Percentiles rank a stretch among this genome's conserved stretches.
These are phyloP conservation scores for Pocillopora meandrina DNA, from an alignment of 92 coral and sea anemone species.

Conservation along the genomic window DNA sequence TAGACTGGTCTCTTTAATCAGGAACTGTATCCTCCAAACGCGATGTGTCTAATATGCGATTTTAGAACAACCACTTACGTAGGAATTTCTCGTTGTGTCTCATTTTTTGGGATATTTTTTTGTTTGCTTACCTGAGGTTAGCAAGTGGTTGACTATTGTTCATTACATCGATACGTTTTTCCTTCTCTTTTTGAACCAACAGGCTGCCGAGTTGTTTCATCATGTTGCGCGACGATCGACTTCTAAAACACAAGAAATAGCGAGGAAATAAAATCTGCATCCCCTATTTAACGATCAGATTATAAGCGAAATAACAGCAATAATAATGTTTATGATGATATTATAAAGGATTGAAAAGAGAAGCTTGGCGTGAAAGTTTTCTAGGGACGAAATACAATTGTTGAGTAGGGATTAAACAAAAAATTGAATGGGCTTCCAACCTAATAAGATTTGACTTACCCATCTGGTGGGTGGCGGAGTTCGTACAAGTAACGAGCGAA, in stretches of 20 bases:
- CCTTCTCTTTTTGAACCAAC: slow-evolving; percentile 77
- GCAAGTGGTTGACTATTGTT: slow-evolving; percentile 82
- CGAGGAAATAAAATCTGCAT: too few species aligned
- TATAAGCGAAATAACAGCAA: too few species aligned
- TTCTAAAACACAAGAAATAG: slow-evolving; percentile 8
- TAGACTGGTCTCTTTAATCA: too few species aligned
- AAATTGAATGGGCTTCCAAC: too few species aligned
- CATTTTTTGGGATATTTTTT: background rate
- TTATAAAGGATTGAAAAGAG: too few species aligned
- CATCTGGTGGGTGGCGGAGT: slow-evolving; percentile 71
- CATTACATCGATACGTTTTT: slow-evolving; percentile 49
- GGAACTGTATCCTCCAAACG: too few species aligned
- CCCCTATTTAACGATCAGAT: too few species aligned
- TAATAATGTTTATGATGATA: too few species aligned
- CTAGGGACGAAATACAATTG: too few species aligned
- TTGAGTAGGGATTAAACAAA: too few species aligned
- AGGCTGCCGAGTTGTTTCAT: slow-evolving; percentile 62
- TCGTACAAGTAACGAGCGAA: slow-evolving; percentile 88
- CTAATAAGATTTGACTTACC: slow-evolving; percentile 41
- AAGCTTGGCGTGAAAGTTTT: too few species aligned
- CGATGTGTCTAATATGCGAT: background rate
- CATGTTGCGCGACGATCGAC: slow-evolving; percentile 34
- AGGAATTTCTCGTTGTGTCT: too few species aligned
- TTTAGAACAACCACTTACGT: background rate
- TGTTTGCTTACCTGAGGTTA: slow-evolving; percentile 60